Percentiles rank a stretch among this genome's conserved stretches.
These are phyloP conservation scores for Apis laboriosa DNA, from an alignment of 1,140 invertebrate species.

Conservation along the genomic window DNA sequence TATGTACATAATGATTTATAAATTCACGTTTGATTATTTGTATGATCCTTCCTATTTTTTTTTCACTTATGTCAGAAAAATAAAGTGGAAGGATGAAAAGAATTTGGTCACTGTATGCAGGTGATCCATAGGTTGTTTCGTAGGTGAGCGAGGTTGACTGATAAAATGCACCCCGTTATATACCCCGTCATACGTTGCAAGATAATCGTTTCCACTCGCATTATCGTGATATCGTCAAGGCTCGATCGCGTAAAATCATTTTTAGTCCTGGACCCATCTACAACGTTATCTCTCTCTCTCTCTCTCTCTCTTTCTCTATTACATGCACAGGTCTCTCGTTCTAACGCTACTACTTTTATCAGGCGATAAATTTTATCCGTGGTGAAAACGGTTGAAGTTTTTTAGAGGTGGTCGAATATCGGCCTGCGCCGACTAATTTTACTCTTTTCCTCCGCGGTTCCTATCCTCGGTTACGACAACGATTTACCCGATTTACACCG, in stretches of 20 bases:
- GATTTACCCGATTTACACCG: neutral
- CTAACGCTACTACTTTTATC: conserved; percentile 29
- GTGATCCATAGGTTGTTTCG: conserved; percentile 20
- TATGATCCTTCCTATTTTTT: no score
- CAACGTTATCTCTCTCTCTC: neutral
- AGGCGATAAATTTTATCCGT: conserved; percentile 31
- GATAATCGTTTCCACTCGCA: conserved; percentile 57
- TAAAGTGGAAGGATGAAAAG: no score
- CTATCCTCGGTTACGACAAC: neutral
- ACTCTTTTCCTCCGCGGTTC: conserved; percentile 35
- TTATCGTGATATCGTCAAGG: conserved; percentile 54
- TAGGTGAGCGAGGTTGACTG: neutral
- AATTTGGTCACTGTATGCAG: conserved; percentile 8
- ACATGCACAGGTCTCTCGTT: neutral
- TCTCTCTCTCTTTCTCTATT: neutral
- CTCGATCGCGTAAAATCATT: conserved; percentile 53
- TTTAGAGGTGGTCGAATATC: conserved; percentile 16
- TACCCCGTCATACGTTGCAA: conserved; percentile 33
- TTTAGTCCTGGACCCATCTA: conserved; percentile 7
- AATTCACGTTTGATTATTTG: no score
- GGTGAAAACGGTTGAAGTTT: conserved; percentile 30
- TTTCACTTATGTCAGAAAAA: no score
- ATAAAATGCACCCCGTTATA: conserved; percentile 48
- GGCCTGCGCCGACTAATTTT: conserved; percentile 31
- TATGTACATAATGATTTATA: no score